Conservation (phyloP, 2,797 vertebrate species). For the Varecia variegata region DNA sequence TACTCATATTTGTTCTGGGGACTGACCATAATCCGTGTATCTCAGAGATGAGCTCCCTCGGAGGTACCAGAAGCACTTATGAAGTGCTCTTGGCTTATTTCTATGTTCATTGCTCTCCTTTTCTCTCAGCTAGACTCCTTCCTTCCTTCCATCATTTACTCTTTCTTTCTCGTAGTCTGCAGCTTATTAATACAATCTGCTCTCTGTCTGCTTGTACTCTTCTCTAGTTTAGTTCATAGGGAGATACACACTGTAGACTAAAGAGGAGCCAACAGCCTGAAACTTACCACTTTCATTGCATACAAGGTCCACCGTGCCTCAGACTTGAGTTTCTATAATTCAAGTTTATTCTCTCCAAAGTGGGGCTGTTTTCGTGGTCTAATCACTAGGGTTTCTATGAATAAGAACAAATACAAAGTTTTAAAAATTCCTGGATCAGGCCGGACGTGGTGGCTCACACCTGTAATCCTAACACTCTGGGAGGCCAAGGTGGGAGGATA, state of each 20-base stretch:
- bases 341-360: background rate
- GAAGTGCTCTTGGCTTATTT: background rate
- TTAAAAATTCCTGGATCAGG: background rate
- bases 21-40: background rate
- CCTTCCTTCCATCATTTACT: no score
- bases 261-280: background rate
- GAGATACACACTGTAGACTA: background rate
- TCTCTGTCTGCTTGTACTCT: background rate
- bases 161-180: background rate
- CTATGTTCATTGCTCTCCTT: background rate
- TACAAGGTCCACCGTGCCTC: background rate
- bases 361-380: background rate
- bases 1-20: background rate
- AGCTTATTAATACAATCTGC: background rate
- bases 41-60: background rate
- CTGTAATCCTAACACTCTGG: no score
- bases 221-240: background rate
- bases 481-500: no score
- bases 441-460: background rate
- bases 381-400: background rate
- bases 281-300: background rate
- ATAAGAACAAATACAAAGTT: background rate
- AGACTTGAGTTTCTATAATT: background rate
- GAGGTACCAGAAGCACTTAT: background rate
- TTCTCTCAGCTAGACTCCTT: background rate